phyloP scores from a whole-genome alignment of 1,140 invertebrate species.

The Magallana gigas region DNA sequence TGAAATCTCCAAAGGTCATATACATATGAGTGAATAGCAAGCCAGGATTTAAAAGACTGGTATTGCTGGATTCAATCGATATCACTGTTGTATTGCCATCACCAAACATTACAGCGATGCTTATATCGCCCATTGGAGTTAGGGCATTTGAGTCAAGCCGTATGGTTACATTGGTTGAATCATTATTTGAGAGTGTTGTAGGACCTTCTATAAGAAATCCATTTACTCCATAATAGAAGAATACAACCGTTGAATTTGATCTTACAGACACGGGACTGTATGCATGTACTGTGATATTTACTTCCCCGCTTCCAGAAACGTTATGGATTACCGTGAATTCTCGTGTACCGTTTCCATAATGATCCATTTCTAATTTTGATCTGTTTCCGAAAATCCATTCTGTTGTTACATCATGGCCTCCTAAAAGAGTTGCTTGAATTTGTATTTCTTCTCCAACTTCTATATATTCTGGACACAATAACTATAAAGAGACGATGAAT shows the following conservation, averaged over 20 bases:
- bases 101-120: background rate
- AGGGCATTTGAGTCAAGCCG: background rate
- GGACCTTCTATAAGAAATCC: background rate
- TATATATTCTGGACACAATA: background rate
- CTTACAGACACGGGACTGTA: background rate
- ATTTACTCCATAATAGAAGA: conserved; percentile 23
- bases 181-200: background rate
- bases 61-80: background rate
- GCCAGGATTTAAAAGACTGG: background rate
- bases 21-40: background rate
- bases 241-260: background rate
- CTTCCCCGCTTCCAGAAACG: background rate
- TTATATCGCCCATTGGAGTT: background rate
- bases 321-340: background rate
- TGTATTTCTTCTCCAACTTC: background rate
- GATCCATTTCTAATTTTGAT: background rate
- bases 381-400: background rate
- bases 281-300: background rate
- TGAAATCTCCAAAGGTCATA: background rate
- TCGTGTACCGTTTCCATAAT: background rate
- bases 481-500: background rate
- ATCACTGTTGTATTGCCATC: background rate
- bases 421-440: background rate
- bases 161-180: background rate
- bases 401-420: conserved; percentile 13